A percentile compares a stretch with the other conserved stretches of the same genome.
These are phyloP conservation scores for Centropus unirufus DNA, from an alignment of 2,113 vertebrate genomes.

Conservation along the genomic window DNA sequence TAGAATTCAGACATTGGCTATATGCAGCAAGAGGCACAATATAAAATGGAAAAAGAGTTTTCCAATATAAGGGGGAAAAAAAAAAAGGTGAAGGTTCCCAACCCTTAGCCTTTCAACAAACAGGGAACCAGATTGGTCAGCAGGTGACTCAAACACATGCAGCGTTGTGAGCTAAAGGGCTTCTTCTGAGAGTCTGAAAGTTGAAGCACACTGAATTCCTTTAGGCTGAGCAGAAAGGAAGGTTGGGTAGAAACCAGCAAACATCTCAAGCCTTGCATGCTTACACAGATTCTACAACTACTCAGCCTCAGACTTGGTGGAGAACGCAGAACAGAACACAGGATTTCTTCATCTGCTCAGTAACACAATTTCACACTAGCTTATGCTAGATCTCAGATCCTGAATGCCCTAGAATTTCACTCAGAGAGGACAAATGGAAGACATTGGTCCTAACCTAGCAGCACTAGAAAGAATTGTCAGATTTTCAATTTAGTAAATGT, in stretches of 20 bases:
- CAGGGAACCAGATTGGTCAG: fast-evolving
- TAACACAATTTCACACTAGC: neutral
- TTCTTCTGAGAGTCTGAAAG: neutral
- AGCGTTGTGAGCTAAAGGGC: neutral
- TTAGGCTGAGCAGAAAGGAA: neutral
- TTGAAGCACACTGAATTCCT: neutral
- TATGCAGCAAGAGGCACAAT: neutral
- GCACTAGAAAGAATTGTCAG: neutral
- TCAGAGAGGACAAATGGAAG: neutral
- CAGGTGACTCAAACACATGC: too few relatives aligned
- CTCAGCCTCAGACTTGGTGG: neutral
- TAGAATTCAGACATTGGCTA: neutral
- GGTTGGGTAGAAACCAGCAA: neutral
- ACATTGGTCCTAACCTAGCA: neutral
- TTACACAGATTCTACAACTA: neutral
- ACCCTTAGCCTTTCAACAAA: neutral
- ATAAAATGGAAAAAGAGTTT: neutral
- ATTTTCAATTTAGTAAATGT: neutral
- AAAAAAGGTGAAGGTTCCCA: neutral
- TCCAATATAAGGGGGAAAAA: neutral
- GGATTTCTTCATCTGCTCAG: neutral
- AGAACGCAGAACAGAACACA: fast-evolving
- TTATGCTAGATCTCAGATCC: neutral
- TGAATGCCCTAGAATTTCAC: neutral
- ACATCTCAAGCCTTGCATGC: neutral